Evolutionary conservation across 2,888 invertebrate genomes (phyloP), one percentile per base, ranked within the genome.

Genomic region (Meta bourneti): DNA sequence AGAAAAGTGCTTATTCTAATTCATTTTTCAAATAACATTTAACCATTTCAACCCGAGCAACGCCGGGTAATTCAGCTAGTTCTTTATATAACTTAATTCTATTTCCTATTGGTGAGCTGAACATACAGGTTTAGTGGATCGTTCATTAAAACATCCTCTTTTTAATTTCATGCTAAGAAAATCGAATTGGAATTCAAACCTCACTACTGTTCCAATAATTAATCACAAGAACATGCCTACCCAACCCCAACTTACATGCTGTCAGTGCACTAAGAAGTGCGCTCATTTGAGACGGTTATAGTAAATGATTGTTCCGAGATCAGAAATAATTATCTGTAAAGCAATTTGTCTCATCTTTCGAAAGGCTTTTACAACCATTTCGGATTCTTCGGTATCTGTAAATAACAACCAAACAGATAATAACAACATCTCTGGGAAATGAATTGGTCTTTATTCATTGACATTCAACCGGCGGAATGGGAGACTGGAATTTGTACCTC

Each of bases 251-350:
- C 75, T 75, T 13, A 8, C 49, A 13, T 71, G 71, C n/a, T 75
- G 13, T 75, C 34, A 16, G 13, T 75, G n/a, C 52, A 19, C 16
- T n/a, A n/a, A 16, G 8, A n/a, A 16, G 19, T 7, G 7, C 8
- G n/a, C 7, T 78, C 52, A 52, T 16, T 78, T 19, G 48, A 78
- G 52, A 78, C n/a, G 78, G n/a, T 9, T 78, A n/a, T n/a, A 52
- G 51, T n/a, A 52, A 52, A 78, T 52, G 16, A 16, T 0, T 52
- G 52, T 51, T 78, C 19, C 51, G 52, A 52, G n/a, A n/a, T 48
- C 48, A 52, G 52, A 78, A 52, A 16, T 78, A 78, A 78, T 78
- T 78, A 78, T 16, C 19, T 78, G 0, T n/a, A 78, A 78, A 78
- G 78, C n/a, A 51, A 78, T 78, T 78, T 78, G 51, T 78, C 78